Evolutionary conservation across 2,113 vertebrate genomes (phyloP).

Genomic region (Zootoca vivipara): DNA sequence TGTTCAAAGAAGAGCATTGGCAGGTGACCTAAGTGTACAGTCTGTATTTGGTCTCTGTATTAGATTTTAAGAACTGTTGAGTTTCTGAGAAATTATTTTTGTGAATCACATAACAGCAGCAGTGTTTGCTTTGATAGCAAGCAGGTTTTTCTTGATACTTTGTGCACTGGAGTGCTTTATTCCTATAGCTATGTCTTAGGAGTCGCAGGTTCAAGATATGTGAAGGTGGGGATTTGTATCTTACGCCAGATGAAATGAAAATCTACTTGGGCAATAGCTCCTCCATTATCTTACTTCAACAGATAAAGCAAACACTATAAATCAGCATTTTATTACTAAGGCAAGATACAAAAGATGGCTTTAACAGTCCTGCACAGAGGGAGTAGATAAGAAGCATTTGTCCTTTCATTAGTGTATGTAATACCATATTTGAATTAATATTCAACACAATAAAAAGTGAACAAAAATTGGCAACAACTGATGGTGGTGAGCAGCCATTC

Average conservation of each 20-base stretch:
- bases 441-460: slow-evolving; percentile 35
- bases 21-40: too few relatives aligned
- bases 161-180: slow-evolving; percentile 44
- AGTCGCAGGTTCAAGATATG: slow-evolving; percentile 46
- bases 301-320: slow-evolving; percentile 57
- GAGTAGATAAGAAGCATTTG: slow-evolving; percentile 27
- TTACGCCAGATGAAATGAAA: slow-evolving; percentile 48
- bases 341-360: slow-evolving; percentile 23
- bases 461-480: slow-evolving; percentile 47
- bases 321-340: slow-evolving; percentile 28
- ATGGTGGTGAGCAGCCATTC: slow-evolving; percentile 29
- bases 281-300: slow-evolving; percentile 50
- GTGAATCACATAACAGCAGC: background rate
- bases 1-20: too few relatives aligned
- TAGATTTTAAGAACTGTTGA: slow-evolving; percentile 40
- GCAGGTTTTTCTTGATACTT: slow-evolving; percentile 42
- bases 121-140: background rate
- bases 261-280: slow-evolving; percentile 47
- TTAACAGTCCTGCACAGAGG: slow-evolving; percentile 21
- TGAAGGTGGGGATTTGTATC: slow-evolving; percentile 53
- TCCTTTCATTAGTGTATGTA: slow-evolving; percentile 48
- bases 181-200: slow-evolving; percentile 28
- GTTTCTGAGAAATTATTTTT: slow-evolving; percentile 28
- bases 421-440: slow-evolving; percentile 37
- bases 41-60: slow-evolving; percentile 39